Evolutionary conservation across 2,113 vertebrate species (phyloP), one percentile per base, ranked within the genome.

Genomic region (Naja naja): DNA sequence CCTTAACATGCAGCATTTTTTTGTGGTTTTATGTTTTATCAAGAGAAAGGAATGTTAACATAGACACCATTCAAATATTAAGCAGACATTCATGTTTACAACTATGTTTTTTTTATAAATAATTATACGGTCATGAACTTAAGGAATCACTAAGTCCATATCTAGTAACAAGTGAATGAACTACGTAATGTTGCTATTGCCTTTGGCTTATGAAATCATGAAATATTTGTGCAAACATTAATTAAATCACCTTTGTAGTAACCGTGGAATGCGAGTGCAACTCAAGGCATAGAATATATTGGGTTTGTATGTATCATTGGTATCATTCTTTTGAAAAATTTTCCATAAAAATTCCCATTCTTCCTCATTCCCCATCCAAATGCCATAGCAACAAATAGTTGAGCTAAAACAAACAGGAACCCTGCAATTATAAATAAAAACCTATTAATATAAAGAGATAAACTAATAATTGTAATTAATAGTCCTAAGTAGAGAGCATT

Each of bases 331-430:
- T 25, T 93, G 94, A 53, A 97, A 97, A 92, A 95, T 92, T 87
- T 96, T 92, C 96, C 97, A 97, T 30, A 97, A 95, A 95, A 98
- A 98, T 55, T 98, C 96, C 98, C 98, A 98, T 94, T 98, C 98
- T 96, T 97, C 96, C 18, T 98, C 97, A 89, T 92, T 97, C 96
- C 98, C 98, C 89, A 89, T 1, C 92, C 96, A 97, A 95, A 98
- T 22, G 88, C 95, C 98, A 93, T 97, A 97, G 94, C 98, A 98
- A 90, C 95, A 97, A 92, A 98, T 74, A 0, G 94, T 87, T 88
- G n/a, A 93, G 96, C 94, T 97, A 95, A 98, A 94, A 2, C 94
- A 94, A 92, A 91, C 39, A 86, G 97, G 97, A 95, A 97, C 97
- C 95, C 98, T 98, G 97, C 53, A 97, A 97, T 74, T 85, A 64